phyloP scores from a whole-genome alignment of 2,888 invertebrate species.

The Protophormia terraenovae region DNA sequence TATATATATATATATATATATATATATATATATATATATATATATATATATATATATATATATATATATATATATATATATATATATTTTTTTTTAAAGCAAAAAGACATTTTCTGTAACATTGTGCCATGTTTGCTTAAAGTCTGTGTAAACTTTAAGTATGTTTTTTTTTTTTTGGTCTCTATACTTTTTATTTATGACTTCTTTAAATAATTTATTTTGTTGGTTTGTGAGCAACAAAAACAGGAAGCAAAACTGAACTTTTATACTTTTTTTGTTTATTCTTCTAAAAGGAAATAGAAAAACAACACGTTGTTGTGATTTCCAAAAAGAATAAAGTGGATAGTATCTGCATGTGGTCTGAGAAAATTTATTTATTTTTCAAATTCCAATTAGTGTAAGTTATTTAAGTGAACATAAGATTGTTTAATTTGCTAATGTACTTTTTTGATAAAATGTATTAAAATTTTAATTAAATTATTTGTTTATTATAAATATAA shows the following conservation, averaged over 20 bases:
- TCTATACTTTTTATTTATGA: slow-evolving; percentile 39
- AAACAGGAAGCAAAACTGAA: slow-evolving; percentile 34
- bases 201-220: slow-evolving; percentile 33
- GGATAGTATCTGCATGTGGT: background rate
- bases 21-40: background rate
- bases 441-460: background rate
- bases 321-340: background rate
- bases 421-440: background rate
- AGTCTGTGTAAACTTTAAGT: slow-evolving; percentile 50
- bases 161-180: background rate
- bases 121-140: slow-evolving; percentile 47
- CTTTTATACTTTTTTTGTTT: background rate
- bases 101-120: background rate
- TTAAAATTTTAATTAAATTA: background rate
- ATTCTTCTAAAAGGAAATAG: background rate
- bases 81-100: background rate
- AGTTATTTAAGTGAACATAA: background rate
- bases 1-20: background rate
- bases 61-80: background rate
- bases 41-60: background rate
- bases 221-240: background rate
- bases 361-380: background rate
- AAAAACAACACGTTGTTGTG: background rate
- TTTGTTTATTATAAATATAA: no score
- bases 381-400: background rate